Percentiles rank a stretch among this genome's conserved stretches.
Evolutionary conservation across 1,140 invertebrate genomes (phyloP).

Genomic region (Apis dorsata): DNA sequence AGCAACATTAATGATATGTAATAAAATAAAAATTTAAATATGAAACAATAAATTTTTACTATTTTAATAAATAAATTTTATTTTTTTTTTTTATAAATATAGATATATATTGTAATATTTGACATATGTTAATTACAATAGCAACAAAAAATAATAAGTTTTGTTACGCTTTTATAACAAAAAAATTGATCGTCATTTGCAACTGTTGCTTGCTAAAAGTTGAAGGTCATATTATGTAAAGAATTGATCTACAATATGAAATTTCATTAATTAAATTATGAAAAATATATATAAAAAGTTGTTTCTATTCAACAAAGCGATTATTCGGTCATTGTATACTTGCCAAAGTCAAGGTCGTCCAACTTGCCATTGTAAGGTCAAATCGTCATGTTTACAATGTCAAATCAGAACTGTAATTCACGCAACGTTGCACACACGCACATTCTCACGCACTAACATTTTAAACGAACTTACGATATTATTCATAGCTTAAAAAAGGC

Average conservation of each 20-base stretch:
- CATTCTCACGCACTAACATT: constrained; percentile 40
- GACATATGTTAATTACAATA: neutral
- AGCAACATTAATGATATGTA: neutral
- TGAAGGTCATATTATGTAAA: neutral
- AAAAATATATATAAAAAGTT: neutral
- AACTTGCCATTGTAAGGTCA: constrained; percentile 54
- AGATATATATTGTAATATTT: neutral
- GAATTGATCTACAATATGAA: neutral
- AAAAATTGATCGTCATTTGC: neutral
- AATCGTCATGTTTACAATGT: constrained; percentile 51
- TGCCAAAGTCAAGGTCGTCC: constrained; percentile 56
- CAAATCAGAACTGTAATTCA: constrained; percentile 43
- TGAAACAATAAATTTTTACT: neutral
- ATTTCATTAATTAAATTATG: neutral
- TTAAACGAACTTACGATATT: constrained; percentile 30
- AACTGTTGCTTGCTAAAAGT: neutral
- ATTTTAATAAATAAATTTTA: neutral
- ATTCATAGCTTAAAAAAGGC: constrained; percentile 27
- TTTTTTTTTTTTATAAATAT: neutral
- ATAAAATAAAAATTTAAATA: neutral
- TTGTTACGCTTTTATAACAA: neutral
- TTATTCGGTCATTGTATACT: constrained; percentile 44
- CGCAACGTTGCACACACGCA: constrained; percentile 25
- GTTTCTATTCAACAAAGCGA: constrained; percentile 14
- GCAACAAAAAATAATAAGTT: neutral